Evolutionary conservation across 2,888 invertebrate genomes (phyloP).

Genomic region (Mythimna ferrago): DNA sequence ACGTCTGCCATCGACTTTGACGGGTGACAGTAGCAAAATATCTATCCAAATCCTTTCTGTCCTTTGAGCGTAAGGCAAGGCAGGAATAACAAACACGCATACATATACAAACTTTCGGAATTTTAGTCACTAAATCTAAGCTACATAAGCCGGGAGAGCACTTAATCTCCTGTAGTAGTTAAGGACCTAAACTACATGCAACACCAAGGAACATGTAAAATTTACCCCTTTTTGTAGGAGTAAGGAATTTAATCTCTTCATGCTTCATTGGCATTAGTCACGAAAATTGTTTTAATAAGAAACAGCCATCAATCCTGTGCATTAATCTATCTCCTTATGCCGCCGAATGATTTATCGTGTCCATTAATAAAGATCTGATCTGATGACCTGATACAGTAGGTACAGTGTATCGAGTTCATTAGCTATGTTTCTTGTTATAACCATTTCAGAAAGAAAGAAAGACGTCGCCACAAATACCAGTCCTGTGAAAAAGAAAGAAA

Average conservation of each 20-base stretch:
- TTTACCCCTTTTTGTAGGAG: conserved; percentile 38
- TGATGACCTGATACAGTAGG: conserved; percentile 51
- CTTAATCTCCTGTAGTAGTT: conserved; percentile 40
- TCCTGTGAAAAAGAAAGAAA: too few species aligned
- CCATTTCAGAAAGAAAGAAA: too few species aligned
- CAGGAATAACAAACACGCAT: neutral
- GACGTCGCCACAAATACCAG: too few species aligned
- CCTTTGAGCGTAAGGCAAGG: too few species aligned
- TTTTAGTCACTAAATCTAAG: conserved; percentile 41
- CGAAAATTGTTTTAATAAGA: conserved; percentile 71
- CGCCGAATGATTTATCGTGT: conserved; percentile 72
- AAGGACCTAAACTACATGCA: conserved; percentile 18
- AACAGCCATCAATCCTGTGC: conserved; percentile 67
- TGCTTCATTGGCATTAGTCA: conserved; percentile 62
- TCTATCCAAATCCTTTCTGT: too few species aligned
- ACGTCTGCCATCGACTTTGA: too few species aligned
- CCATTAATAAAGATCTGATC: conserved; percentile 78
- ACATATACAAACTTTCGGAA: conserved; percentile 4
- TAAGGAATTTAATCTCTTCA: conserved; percentile 50
- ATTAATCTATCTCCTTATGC: conserved; percentile 73
- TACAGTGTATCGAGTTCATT: conserved; percentile 42
- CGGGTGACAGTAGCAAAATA: too few species aligned
- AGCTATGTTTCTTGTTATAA: neutral
- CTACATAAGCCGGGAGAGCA: conserved; percentile 9
- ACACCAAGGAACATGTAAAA: conserved; percentile 11